Evolutionary conservation across 1,140 invertebrate genomes (phyloP), one percentile per base, ranked within the genome.

Genomic region (Zaprionus kolodkinae): DNA sequence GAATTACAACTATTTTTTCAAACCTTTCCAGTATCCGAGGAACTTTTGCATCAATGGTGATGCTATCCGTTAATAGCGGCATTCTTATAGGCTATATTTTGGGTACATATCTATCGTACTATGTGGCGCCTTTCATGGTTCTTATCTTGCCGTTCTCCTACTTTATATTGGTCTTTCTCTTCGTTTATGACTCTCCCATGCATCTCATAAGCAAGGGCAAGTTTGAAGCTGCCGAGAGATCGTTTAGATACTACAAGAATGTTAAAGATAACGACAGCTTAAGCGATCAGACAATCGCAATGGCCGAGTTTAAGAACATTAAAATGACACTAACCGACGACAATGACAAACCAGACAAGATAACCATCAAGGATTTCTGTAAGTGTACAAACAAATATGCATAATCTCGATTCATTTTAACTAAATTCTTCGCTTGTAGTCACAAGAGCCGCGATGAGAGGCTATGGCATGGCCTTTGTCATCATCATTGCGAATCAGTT

Each of bases 171-270:
- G 69, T 78, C 0, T 40, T 86, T 9, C 17, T 88, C 1, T 80
- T 83, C 10, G 62, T 92, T 0, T 80, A 73, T n/a, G 91, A 92
- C 30, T 85, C 90, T 1, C 86, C 91, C 1, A 83, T 80, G 68
- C 83, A 85, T 56, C 57, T 91, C 6, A 78, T 92, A 15, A 54
- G 61, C n/a, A 74, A 67, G 5, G 71, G 69, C 0, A 77, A 86
- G 15, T 67, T 55, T 25, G 17, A 56, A 0, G 81, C 65, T 0
- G 91, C 91, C 0, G 74, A 88, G 13, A 50, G 59, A 35, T 85
- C 91, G 0, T 79, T 92, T 5, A 56, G 75, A 25, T 81, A 76
- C 40, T 89, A 85, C 13, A 89, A 81, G 13, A 89, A 89, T 48
- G 79, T 89, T 17, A 85, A 79, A 40, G 59, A 73, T 64, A 52